phyloP scores from a whole-genome alignment of 2,888 invertebrate genomes.

The Luperina testacea region DNA sequence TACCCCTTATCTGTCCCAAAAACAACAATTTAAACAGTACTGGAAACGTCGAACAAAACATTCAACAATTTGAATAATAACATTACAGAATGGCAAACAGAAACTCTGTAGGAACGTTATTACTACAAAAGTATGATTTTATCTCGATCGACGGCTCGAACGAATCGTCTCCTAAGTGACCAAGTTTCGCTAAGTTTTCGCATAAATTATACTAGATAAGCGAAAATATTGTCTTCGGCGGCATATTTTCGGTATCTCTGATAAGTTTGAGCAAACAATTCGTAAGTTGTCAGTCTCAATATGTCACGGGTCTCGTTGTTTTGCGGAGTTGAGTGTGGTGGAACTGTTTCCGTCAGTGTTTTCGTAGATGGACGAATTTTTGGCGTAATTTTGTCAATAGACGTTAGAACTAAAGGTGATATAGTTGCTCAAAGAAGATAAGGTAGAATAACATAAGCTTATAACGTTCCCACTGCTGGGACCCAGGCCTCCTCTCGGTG shows the following conservation, averaged over 20 bases:
- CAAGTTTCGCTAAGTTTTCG: constrained; percentile 85
- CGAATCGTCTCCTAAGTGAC: constrained; percentile 84
- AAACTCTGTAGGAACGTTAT: constrained; percentile 42
- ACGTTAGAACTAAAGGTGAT: too few relatives aligned
- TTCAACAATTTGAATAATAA: constrained; percentile 63
- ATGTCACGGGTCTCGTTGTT: constrained; percentile 68
- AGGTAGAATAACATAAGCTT: too few relatives aligned
- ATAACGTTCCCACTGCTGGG: too few relatives aligned
- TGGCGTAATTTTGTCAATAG: background rate
- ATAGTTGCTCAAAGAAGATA: too few relatives aligned
- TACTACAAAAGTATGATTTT: constrained; percentile 74
- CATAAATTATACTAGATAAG: constrained; percentile 89
- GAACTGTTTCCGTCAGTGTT: background rate
- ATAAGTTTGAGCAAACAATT: constrained; percentile 84
- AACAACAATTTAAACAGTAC: constrained; percentile 55
- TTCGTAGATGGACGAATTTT: background rate
- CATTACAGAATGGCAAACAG: constrained; percentile 50
- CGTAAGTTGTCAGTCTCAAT: constrained; percentile 75
- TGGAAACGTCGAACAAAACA: constrained; percentile 55
- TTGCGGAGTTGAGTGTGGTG: constrained; percentile 21
- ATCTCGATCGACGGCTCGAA: constrained; percentile 84
- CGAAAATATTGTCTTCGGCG: constrained; percentile 88
- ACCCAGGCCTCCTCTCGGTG: too few relatives aligned
- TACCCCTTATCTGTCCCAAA: constrained; percentile 31
- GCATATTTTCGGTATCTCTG: constrained; percentile 86